These are phyloP conservation scores for human DNA, from an alignment of 2,113 vertebrate species.

Conservation along the genomic window GRCh38 chr13:49855501-49856000, in stretches of 20 bases:
- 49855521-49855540: not conserved
- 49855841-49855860: not conserved
- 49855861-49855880: not conserved
- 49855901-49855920: not conserved
- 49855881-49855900: not conserved
- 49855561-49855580: not conserved
- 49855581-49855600: not conserved
- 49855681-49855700: not conserved
- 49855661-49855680: not conserved
- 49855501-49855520: not conserved
- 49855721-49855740: not conserved
- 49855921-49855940: too few species aligned
- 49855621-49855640: not conserved
- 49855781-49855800: not conserved
- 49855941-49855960: too few species aligned
- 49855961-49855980: too few species aligned
- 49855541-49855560: not conserved
- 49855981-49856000: too few species aligned
- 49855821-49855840: not conserved
- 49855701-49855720: not conserved
- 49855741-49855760: not conserved
- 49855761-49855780: not conserved
- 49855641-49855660: not conserved
- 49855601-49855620: not conserved
- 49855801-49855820: not conserved